Base-by-base conservation (phyloP, 2,797 vertebrate species). In the Eupleurogrammus muticus region DNA sequence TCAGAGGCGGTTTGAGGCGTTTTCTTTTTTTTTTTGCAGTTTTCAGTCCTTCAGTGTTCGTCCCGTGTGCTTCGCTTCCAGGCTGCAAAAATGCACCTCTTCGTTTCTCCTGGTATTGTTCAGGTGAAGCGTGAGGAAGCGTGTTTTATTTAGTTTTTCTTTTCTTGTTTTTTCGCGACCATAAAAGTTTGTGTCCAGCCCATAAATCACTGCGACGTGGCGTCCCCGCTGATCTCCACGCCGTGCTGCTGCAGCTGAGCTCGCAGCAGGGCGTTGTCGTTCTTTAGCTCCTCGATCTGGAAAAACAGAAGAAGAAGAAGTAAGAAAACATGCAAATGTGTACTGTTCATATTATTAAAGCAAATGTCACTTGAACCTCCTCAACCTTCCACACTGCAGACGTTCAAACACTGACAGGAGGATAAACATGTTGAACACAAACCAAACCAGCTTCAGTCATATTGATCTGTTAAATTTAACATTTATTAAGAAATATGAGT, bases 161-260 rank as follows among this genome's bases (percentile, higher is more conserved):
- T 28, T 28, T 28, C 6, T 28, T 28, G 60, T 36, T 57, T 21
- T 72, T 70, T 59, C 66, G 70, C 69, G 85, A 72, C 9, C 21
- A 10, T 36, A 24, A 9, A n/a, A 16, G 3, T 28, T 6, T 3
- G 44, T 61, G 64, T 85, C 66, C 61, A 2, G 64, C 68, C 71
- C n/a, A 57, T 54, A 7, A 7, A 51, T 95, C 93, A 97, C 92
- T 96, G 96, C 5, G 96, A 88, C 0, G 93, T 70, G 0, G 92
- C 71, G 24, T 97, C 95, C n/a, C 95, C 96, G 44, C 94, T 96
- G 51, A 95, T 66, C 85, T 97, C 96, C 34, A 98, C 92, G 73
- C 95, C 96, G 50, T 97, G 96, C 87, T 97, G 97, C 90, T 97
- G 96, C 42, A 98, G 92, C 91, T 98, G 96, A 1, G 95, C 95